These are phyloP conservation scores for Apotomis betuletana DNA, from an alignment of 2,888 invertebrate genomes.

Conservation along the genomic window DNA sequence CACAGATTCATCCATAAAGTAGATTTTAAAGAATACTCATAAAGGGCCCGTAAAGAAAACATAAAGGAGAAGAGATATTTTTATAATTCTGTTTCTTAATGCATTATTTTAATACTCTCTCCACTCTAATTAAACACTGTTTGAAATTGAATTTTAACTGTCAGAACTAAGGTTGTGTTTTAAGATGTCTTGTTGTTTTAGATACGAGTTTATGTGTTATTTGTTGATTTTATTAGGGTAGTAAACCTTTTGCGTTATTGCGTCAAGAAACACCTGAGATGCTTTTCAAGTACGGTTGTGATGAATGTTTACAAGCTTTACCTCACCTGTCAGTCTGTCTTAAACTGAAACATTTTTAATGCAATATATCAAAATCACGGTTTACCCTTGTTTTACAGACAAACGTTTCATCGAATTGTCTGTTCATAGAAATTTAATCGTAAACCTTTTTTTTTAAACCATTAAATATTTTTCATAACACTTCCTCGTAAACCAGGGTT, in stretches of 20 bases:
- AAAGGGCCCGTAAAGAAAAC: constrained; percentile 26
- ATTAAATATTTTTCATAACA: no score
- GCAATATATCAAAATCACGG: no score
- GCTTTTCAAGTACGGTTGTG: not conserved
- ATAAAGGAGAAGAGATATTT: constrained; percentile 19
- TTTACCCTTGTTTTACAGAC: no score
- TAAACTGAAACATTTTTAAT: no score
- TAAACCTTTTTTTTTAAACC: no score
- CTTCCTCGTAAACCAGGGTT: no score
- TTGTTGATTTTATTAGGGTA: constrained; percentile 13
- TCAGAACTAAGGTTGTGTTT: constrained; percentile 1
- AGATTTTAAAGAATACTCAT: constrained; percentile 32
- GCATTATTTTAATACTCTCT: not conserved
- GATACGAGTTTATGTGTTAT: not conserved
- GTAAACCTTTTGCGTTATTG: constrained; percentile 19
- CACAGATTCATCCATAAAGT: constrained; percentile 33
- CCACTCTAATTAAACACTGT: not conserved
- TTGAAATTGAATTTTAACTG: not conserved
- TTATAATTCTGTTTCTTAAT: constrained; percentile 21
- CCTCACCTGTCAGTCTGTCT: no score
- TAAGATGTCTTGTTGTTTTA: not conserved
- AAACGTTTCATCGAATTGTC: no score
- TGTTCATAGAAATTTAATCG: no score
- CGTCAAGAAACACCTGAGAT: constrained; percentile 17
- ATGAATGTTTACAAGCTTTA: not conserved